These are phyloP conservation scores for Austrolebias charrua DNA, from an alignment of 2,797 vertebrate genomes.

Conservation along the genomic window DNA sequence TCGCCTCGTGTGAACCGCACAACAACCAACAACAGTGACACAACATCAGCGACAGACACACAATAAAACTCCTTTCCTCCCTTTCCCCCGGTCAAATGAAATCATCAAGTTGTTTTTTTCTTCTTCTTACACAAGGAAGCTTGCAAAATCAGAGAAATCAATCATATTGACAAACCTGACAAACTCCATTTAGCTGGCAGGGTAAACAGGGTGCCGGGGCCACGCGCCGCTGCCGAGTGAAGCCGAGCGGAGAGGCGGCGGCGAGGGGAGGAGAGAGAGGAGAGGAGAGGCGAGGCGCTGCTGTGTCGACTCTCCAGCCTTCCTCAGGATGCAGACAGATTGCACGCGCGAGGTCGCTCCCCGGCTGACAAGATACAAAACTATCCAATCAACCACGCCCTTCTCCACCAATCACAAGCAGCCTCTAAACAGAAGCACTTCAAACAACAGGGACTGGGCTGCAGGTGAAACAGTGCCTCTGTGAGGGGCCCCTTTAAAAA, in stretches of 20 bases:
- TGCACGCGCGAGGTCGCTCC: conserved; percentile 90
- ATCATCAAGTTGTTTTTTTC: conserved; percentile 77
- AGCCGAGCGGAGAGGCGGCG: conserved; percentile 76
- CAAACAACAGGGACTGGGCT: conserved; percentile 85
- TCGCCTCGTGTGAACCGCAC: conserved; percentile 44
- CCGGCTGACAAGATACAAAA: conserved; percentile 93
- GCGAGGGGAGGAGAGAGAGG: conserved; percentile 56
- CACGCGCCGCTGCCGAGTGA: conserved; percentile 82
- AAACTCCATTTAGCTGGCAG: conserved; percentile 97
- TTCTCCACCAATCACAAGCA: conserved; percentile 95
- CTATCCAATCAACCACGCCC: conserved; percentile 96
- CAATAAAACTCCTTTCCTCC: conserved; percentile 54
- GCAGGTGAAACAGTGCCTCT: conserved; percentile 90
- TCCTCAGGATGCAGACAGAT: conserved; percentile 92
- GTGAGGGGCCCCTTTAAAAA: conserved; percentile 77
- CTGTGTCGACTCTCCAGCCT: conserved; percentile 83
- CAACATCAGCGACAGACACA: conserved; percentile 63
- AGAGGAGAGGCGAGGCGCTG: conserved; percentile 68
- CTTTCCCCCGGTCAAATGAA: conserved; percentile 74
- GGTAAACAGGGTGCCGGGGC: conserved; percentile 88
- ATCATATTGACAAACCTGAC: conserved; percentile 96
- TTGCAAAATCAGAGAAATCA: conserved; percentile 84
- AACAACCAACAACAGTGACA: conserved; percentile 68
- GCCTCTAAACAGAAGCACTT: conserved; percentile 89
- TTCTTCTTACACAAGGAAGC: conserved; percentile 73